These are phyloP conservation scores for Gymnarchus niloticus DNA, from an alignment of 2,113 vertebrate species.

Conservation along the genomic window DNA sequence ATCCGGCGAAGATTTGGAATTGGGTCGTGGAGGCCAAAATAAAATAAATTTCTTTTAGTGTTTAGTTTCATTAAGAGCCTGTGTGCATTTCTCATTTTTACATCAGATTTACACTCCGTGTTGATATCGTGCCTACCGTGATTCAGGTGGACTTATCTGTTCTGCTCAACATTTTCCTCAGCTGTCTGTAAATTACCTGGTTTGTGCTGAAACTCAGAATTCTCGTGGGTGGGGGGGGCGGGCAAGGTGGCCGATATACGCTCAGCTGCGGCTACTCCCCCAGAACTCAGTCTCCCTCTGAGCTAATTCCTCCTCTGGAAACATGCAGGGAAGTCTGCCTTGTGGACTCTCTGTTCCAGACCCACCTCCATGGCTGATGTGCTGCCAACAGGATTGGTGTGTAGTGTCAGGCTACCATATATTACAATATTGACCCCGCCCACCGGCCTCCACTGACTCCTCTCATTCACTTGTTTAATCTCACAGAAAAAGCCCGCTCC, in stretches of 20 bases:
- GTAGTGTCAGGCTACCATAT: too few species aligned
- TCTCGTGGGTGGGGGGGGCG: slow-evolving; percentile 24
- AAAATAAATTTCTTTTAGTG: slow-evolving; percentile 35
- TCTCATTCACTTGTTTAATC: too few species aligned
- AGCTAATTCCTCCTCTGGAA: background rate
- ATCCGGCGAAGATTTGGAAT: slow-evolving; percentile 30
- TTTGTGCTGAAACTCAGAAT: slow-evolving; percentile 50
- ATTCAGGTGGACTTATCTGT: slow-evolving; percentile 41
- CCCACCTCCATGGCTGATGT: background rate
- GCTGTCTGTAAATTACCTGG: slow-evolving; percentile 55
- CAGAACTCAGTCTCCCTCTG: too few species aligned
- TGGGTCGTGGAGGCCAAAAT: background rate
- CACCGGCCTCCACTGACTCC: too few species aligned
- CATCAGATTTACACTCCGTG: slow-evolving; percentile 37
- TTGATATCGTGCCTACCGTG: slow-evolving; percentile 36
- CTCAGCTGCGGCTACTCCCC: background rate
- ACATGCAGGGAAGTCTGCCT: background rate
- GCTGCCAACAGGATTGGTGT: too few species aligned
- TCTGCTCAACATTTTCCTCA: slow-evolving; percentile 43
- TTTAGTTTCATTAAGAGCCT: slow-evolving; percentile 23
- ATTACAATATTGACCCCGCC: too few species aligned
- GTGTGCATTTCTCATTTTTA: slow-evolving; percentile 32
- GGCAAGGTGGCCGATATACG: too few species aligned
- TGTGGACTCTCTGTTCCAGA: background rate
- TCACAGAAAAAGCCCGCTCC: too few species aligned